Evolutionary conservation across 2,888 invertebrate genomes (phyloP).

Genomic region (Maniola hyperantus): DNA sequence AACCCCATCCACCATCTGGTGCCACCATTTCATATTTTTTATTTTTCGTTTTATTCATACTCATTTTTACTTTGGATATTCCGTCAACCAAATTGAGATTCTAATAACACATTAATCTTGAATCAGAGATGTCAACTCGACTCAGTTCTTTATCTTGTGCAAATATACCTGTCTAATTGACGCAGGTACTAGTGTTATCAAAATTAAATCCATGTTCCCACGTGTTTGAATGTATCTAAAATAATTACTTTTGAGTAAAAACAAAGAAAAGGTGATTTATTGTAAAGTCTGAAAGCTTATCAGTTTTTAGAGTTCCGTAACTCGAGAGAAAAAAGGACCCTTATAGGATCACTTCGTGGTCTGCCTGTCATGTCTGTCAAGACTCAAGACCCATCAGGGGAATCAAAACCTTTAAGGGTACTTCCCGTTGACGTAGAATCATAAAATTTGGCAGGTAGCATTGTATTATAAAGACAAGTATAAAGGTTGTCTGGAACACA

Average conservation of each 20-base stretch:
- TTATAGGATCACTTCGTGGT: no score
- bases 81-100: not conserved
- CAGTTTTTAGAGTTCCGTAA: no score
- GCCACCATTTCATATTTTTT: slow-evolving; percentile 59
- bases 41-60: slow-evolving; percentile 43
- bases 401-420: no score
- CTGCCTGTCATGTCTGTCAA: no score
- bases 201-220: slow-evolving; percentile 5
- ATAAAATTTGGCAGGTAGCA: no score
- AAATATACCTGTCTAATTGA: slow-evolving; percentile 19
- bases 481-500: no score
- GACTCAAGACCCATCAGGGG: no score
- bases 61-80: slow-evolving; percentile 43
- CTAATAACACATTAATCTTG: slow-evolving; percentile 11
- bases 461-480: no score
- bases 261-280: slow-evolving; percentile 9
- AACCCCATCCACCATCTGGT: slow-evolving; percentile 88
- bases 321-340: no score
- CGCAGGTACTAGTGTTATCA: slow-evolving; percentile 11
- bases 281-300: not conserved
- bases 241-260: not conserved
- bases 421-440: no score
- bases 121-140: slow-evolving; percentile 5
- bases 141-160: slow-evolving; percentile 14
- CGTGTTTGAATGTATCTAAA: not conserved